These are phyloP conservation scores for Anoplopoma fimbria DNA, from an alignment of 2,113 vertebrate genomes.

Conservation along the genomic window DNA sequence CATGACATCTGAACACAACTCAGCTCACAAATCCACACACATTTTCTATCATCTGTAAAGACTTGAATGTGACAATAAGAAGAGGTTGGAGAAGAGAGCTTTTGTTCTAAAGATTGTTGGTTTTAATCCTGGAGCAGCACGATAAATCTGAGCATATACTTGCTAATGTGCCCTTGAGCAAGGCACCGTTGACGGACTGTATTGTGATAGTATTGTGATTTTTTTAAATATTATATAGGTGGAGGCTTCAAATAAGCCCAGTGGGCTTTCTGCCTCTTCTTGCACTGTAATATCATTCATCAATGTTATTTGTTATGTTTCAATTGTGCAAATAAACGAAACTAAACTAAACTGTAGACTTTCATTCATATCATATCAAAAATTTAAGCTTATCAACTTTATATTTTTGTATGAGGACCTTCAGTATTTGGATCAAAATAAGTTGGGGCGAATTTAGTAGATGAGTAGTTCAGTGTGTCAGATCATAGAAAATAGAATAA, in stretches of 20 bases:
- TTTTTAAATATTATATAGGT: too few relatives aligned
- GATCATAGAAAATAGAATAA: too few relatives aligned
- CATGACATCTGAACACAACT: not conserved
- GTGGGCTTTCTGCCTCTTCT: too few relatives aligned
- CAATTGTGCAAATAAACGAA: too few relatives aligned
- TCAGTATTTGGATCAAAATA: not conserved
- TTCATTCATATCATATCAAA: not conserved
- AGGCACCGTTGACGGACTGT: not conserved
- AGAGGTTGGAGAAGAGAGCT: not conserved
- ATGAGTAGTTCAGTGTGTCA: not conserved
- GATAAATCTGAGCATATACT: not conserved
- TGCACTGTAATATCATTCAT: too few relatives aligned
- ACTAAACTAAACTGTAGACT: too few relatives aligned
- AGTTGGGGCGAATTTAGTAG: not conserved
- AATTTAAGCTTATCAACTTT: not conserved
- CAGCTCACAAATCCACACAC: not conserved
- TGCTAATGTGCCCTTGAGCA: not conserved
- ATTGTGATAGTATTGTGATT: too few relatives aligned
- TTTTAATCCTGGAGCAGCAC: not conserved
- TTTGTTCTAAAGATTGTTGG: not conserved
- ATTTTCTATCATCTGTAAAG: not conserved
- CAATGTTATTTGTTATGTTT: too few relatives aligned
- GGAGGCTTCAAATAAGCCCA: too few relatives aligned
- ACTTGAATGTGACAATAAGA: not conserved
- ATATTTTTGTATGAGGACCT: not conserved